Evolutionary conservation across 2,888 invertebrate genomes (phyloP).

Genomic region (Pyralis farinalis): DNA sequence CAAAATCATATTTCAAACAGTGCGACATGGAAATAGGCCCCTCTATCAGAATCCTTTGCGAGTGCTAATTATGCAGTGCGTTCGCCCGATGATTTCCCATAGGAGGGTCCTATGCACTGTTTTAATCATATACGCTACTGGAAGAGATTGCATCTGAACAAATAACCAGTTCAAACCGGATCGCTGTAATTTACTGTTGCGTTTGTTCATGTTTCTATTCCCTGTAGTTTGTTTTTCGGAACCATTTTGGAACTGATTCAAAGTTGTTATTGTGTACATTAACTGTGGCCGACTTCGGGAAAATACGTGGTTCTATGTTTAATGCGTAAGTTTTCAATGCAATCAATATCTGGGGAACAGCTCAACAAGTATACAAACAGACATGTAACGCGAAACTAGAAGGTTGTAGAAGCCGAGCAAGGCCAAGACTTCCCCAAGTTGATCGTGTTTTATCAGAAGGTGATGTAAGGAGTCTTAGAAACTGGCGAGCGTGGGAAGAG

Average conservation of each 20-base stretch:
- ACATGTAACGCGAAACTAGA: no score
- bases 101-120: constrained; percentile 70
- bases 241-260: not conserved
- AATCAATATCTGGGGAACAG: no score
- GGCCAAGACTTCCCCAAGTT: no score
- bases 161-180: constrained; percentile 53
- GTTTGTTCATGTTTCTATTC: constrained; percentile 38
- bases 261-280: no score
- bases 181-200: constrained; percentile 66
- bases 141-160: constrained; percentile 75
- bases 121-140: constrained; percentile 74
- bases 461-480: no score
- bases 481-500: no score
- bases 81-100: constrained; percentile 74
- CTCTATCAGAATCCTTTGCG: constrained; percentile 47
- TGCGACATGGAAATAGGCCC: constrained; percentile 33
- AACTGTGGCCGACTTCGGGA: no score
- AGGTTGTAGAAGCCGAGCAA: no score
- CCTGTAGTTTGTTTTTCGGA: constrained; percentile 49
- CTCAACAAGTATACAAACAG: no score
- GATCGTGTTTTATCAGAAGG: no score
- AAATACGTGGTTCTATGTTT: no score
- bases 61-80: constrained; percentile 77
- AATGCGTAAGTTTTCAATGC: no score
- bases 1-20: constrained; percentile 3